Evolutionary conservation across 2,113 vertebrate species (phyloP).

Genomic region (Albula goreensis): DNA sequence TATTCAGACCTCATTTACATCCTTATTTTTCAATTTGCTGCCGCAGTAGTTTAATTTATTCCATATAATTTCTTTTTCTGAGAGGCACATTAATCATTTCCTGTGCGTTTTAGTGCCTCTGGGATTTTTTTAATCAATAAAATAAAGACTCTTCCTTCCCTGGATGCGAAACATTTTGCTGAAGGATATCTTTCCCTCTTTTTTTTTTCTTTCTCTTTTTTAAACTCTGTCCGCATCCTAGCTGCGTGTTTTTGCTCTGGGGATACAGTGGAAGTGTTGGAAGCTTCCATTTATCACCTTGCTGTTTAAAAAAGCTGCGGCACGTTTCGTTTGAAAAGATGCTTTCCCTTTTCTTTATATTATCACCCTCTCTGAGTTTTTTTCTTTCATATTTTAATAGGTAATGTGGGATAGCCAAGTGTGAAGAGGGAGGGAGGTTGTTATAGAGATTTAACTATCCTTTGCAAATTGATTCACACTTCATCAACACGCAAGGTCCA

Average conservation of each 20-base stretch:
- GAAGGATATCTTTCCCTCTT: slow-evolving; percentile 64
- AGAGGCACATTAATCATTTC: slow-evolving; percentile 99
- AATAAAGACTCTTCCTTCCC: slow-evolving; percentile 80
- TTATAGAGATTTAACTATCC: slow-evolving; percentile 80
- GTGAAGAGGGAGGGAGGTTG: slow-evolving; percentile 74
- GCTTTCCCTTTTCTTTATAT: too few relatives aligned
- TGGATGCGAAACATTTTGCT: slow-evolving; percentile 75
- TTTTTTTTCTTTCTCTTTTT: slow-evolving; percentile 23
- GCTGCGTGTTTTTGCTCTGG: not conserved
- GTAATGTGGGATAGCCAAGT: slow-evolving; percentile 69
- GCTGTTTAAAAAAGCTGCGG: not conserved
- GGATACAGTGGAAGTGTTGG: not conserved
- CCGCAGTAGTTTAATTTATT: slow-evolving; percentile 99
- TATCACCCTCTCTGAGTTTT: slow-evolving; percentile 21
- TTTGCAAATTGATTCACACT: slow-evolving; percentile 80
- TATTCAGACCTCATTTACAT: slow-evolving; percentile 98
- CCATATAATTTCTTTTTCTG: slow-evolving; percentile 99
- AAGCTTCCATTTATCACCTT: too few relatives aligned
- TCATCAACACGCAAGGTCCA: slow-evolving; percentile 72
- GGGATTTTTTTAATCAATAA: slow-evolving; percentile 91
- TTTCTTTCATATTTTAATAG: slow-evolving; percentile 68
- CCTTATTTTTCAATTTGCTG: slow-evolving; percentile 99
- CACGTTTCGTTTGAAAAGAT: too few relatives aligned
- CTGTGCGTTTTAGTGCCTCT: slow-evolving; percentile 97
- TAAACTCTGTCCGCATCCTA: not conserved